Evolutionary conservation across 2,113 vertebrate genomes (phyloP).

Genomic region (Grallaria varia): DNA sequence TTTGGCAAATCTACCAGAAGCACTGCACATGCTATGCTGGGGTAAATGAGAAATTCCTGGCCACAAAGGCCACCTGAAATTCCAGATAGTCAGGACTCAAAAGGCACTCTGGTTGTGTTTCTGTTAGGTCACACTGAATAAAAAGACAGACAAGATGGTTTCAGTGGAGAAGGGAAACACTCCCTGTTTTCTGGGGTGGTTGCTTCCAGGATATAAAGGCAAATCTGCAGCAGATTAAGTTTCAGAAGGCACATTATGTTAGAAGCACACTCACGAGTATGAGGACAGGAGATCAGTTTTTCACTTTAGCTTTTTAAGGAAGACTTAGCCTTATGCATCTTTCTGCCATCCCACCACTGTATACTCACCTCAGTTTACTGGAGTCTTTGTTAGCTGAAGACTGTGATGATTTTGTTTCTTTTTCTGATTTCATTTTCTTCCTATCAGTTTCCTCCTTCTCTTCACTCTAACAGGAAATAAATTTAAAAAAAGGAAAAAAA

Average conservation of each 20-base stretch:
- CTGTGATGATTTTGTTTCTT: conserved; percentile 52
- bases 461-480: conserved; percentile 47
- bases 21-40: neutral
- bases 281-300: neutral
- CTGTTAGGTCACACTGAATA: neutral
- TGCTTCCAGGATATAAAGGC: neutral
- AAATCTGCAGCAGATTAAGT: neutral
- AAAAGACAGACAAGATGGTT: neutral
- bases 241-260: neutral
- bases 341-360: neutral
- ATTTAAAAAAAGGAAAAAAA: neutral
- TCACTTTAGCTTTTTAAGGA: neutral
- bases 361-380: conserved; percentile 77
- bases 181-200: neutral
- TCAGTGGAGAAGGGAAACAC: neutral
- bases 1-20: neutral
- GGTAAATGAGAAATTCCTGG: neutral
- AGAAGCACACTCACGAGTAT: neutral
- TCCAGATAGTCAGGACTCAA: neutral
- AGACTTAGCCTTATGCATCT: neutral
- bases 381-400: conserved; percentile 53
- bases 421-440: conserved; percentile 78
- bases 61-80: neutral
- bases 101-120: neutral
- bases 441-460: conserved; percentile 56